Evolutionary conservation across 2,113 vertebrate species (phyloP).

Genomic region (Phalacrocorax carbo): DNA sequence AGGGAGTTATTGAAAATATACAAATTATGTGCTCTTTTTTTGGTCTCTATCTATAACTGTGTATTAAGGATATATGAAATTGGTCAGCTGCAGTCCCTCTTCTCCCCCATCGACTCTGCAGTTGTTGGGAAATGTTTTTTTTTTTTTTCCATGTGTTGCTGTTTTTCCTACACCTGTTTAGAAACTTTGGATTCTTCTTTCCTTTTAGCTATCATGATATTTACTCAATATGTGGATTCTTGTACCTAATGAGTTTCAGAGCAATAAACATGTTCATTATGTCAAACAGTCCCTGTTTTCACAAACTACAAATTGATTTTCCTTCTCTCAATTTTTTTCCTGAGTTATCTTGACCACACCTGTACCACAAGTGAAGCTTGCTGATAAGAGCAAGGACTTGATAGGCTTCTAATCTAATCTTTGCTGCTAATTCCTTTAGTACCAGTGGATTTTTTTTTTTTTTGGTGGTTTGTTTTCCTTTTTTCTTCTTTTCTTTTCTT

Average conservation of each 20-base stretch:
- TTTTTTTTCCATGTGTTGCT: fast-evolving
- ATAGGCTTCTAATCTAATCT: neutral
- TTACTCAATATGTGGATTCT: neutral
- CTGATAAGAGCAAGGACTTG: neutral
- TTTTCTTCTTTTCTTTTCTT: neutral
- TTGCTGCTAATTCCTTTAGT: neutral
- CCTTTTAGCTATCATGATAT: neutral
- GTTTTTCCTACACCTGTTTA: neutral
- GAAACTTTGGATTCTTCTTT: neutral
- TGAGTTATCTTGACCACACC: neutral
- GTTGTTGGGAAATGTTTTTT: neutral
- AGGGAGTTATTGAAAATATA: neutral
- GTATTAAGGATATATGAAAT: fast-evolving
- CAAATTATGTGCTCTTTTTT: neutral
- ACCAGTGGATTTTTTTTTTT: neutral
- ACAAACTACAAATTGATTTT: neutral
- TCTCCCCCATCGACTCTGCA: fast-evolving
- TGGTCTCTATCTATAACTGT: fast-evolving
- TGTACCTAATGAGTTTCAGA: neutral
- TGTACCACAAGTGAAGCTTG: neutral
- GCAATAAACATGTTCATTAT: neutral
- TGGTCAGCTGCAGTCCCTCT: neutral
- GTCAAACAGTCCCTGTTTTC: neutral
- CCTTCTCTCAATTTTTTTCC: neutral
- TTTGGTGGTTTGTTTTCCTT: neutral